A percentile compares a stretch with the other conserved stretches of the same genome.
These are phyloP conservation scores for Abscondita cerata DNA, from an alignment of 2,888 invertebrate genomes.

Conservation along the genomic window DNA sequence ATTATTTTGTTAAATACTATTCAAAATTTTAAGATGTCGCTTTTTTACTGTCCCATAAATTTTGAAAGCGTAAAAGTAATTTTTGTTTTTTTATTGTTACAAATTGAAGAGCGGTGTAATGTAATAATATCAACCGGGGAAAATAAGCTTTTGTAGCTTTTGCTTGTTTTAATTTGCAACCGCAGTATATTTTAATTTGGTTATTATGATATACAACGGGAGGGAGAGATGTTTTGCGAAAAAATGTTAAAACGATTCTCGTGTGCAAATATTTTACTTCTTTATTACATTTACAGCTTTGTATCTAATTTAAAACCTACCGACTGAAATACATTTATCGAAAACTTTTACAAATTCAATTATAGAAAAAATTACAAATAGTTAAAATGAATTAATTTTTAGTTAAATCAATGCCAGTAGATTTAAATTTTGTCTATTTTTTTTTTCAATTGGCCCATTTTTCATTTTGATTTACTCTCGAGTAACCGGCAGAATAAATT, in stretches of 20 bases:
- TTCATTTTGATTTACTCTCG: too few relatives aligned
- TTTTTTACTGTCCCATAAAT: neutral
- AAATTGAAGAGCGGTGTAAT: conserved; percentile 32
- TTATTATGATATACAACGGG: conserved; percentile 21
- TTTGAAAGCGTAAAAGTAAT: conserved; percentile 17
- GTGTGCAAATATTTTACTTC: conserved; percentile 3
- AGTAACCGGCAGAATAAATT: too few relatives aligned
- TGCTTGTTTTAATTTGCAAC: conserved; percentile 24
- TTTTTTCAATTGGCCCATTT: too few relatives aligned
- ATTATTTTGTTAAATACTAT: conserved; percentile 28
- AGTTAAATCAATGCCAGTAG: too few relatives aligned
- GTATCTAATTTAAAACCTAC: too few relatives aligned
- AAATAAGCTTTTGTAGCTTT: conserved; percentile 28
- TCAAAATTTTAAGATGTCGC: conserved; percentile 20
- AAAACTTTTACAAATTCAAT: too few relatives aligned
- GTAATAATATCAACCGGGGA: conserved; percentile 32
- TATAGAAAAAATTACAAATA: too few relatives aligned
- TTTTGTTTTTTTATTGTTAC: conserved; percentile 29
- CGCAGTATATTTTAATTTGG: conserved; percentile 31
- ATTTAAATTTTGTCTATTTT: too few relatives aligned
- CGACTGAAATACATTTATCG: too few relatives aligned
- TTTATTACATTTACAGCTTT: too few relatives aligned
- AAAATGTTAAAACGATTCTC: conserved; percentile 20
- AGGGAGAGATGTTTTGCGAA: conserved; percentile 8
- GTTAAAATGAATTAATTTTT: too few relatives aligned